Evolutionary conservation across 2,113 vertebrate species (phyloP).

Genomic region (Macroglossus sobrinus): DNA sequence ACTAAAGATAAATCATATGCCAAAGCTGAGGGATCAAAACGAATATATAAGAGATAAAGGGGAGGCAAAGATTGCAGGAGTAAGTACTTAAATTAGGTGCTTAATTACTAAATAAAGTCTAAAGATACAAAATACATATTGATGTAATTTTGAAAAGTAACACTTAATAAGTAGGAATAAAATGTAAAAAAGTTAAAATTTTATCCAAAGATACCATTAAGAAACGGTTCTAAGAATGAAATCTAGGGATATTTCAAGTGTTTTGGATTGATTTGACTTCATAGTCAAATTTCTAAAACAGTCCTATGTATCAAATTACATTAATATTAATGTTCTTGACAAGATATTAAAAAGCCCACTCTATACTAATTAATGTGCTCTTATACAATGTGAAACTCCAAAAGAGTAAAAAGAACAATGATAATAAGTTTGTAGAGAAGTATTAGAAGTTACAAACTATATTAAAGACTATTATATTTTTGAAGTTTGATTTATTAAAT

Average conservation of each 20-base stretch:
- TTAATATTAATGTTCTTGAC: constrained; percentile 72
- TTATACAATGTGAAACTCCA: not conserved
- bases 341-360: constrained; percentile 34
- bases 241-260: not conserved
- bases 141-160: constrained; percentile 48
- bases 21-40: not conserved
- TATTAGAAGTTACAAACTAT: not conserved
- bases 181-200: constrained; percentile 2
- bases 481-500: constrained; percentile 13
- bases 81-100: constrained; percentile 82
- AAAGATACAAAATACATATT: not conserved
- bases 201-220: not conserved
- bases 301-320: constrained; percentile 63
- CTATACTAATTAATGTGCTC: not conserved
- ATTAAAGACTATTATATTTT: not conserved
- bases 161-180: constrained; percentile 21
- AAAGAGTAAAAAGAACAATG: not conserved
- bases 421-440: not conserved
- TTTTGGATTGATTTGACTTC: constrained; percentile 31
- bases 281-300: constrained; percentile 68
- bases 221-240: constrained; percentile 10
- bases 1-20: constrained; percentile 65
- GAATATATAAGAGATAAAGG: constrained; percentile 56
- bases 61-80: constrained; percentile 73
- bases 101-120: constrained; percentile 28